Percentiles rank a stretch among this genome's conserved stretches.
Evolutionary conservation across 2,797 vertebrate species (phyloP).

Genomic region (Lerista edwardsae): DNA sequence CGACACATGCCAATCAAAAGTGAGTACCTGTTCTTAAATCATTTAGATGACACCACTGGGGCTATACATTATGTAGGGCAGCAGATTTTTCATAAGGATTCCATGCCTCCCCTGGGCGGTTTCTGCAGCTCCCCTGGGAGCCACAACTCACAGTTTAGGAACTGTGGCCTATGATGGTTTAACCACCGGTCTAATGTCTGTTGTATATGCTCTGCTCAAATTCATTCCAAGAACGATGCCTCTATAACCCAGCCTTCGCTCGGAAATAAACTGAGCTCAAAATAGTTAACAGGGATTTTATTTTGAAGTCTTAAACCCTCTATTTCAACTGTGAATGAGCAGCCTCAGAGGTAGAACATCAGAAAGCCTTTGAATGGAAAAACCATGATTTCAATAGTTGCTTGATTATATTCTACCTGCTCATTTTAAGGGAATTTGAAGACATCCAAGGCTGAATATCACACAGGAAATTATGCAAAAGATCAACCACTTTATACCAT

Average conservation of each 20-base stretch:
- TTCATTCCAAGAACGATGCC: neutral
- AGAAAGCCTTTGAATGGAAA: constrained; percentile 25
- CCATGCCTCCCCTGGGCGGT: too few relatives aligned
- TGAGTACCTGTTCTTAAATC: too few relatives aligned
- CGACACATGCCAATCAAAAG: too few relatives aligned
- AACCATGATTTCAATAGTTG: constrained; percentile 40
- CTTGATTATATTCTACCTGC: constrained; percentile 36
- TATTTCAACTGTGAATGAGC: constrained; percentile 5
- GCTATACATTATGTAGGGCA: too few relatives aligned
- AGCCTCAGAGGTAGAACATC: constrained; percentile 7
- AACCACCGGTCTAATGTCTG: neutral
- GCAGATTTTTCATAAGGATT: too few relatives aligned
- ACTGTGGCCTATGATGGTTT: too few relatives aligned
- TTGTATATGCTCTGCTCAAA: neutral
- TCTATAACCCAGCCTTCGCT: neutral
- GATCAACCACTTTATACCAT: constrained; percentile 36
- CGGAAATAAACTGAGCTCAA: neutral
- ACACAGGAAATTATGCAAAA: constrained; percentile 52
- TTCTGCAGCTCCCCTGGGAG: too few relatives aligned
- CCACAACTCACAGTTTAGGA: too few relatives aligned
- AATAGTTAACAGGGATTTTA: constrained; percentile 13
- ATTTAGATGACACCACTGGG: too few relatives aligned
- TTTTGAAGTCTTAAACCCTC: constrained; percentile 3
- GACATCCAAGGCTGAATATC: constrained; percentile 8
- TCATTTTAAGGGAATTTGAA: constrained; percentile 44